Conservation (phyloP, 2,113 vertebrate genomes). For the Oreochromis tanganicae region DNA sequence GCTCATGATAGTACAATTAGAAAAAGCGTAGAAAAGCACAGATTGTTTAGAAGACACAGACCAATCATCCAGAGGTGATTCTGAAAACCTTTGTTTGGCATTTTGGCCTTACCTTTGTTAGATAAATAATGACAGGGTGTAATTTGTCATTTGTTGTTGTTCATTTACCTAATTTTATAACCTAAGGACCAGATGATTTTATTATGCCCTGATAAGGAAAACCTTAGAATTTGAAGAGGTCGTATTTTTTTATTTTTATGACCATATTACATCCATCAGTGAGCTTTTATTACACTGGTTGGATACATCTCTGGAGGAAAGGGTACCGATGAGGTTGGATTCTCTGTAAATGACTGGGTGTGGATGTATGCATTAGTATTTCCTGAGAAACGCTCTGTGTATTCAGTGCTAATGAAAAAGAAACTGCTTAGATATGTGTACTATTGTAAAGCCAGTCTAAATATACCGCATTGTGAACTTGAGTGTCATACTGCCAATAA, state of each 20-base stretch:
- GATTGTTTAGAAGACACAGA: neutral
- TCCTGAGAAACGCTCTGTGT: neutral
- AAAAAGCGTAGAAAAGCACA: neutral
- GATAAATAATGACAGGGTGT: neutral
- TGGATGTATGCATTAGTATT: neutral
- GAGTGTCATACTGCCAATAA: neutral
- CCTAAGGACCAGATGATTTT: neutral
- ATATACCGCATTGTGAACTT: neutral
- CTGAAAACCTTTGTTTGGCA: neutral
- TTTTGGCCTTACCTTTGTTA: neutral
- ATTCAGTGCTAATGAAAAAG: neutral
- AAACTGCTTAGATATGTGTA: neutral
- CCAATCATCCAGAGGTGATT: neutral
- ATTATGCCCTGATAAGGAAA: neutral
- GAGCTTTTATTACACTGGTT: neutral
- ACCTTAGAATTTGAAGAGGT: neutral
- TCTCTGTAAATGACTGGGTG: neutral
- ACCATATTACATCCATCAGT: neutral
- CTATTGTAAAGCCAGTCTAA: neutral
- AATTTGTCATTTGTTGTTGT: neutral
- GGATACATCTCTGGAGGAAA: neutral
- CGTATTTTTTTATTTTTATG: neutral
- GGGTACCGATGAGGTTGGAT: neutral
- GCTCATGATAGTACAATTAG: neutral
- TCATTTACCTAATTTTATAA: neutral